Base-by-base conservation (phyloP, 2,797 vertebrate species). In the Platalea minor region DNA sequence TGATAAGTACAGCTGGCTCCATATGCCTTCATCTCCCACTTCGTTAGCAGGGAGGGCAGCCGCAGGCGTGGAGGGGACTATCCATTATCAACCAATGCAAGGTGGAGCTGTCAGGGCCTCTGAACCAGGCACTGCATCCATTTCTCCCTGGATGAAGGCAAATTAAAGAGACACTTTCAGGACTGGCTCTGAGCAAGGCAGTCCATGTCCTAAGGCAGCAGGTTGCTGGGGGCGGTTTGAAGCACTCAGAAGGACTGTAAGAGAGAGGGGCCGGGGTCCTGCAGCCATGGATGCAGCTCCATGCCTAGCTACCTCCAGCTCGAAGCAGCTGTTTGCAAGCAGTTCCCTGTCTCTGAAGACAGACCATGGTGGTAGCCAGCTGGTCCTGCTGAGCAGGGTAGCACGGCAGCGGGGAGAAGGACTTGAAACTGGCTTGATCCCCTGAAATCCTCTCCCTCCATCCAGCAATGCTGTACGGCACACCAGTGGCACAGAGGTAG, bases 401-500 rank as follows among this genome's bases (percentile, higher is more conserved):
- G 24, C 53, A 53, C 0, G 0, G 57, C 33, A 59, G 43, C 0
- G 2, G 26, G 48, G 48, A 82, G 54, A 64, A 60, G n/a, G 67
- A 31, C 16, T 35, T 64, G 65, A 48, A 84, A 53, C 26, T 39
- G 68, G 4, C 20, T 43, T 60, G 33, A 69, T 74, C 10, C 20
- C 12, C 60, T 43, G 29, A 57, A 91, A 31, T 20, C 9, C 15
- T 78, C 48, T 78, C 33, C 5, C 39, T 78, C 25, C 59, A 41
- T 31, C 46, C 35, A 78, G 20, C 31, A 72, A 16, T 0, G 2
- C 29, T 24, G 2, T 63, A 11, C 0, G 0, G 73, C 50, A 35
- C 17, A 9, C 4, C 23, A 20, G 46, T 29, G 29, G 60, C 18
- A 33, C 17, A 23, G n/a, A 31, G 7, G 26, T 4, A 68, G 45